Evolutionary conservation across 2,797 vertebrate species (phyloP).

Genomic region (Peromyscus aztecus): DNA sequence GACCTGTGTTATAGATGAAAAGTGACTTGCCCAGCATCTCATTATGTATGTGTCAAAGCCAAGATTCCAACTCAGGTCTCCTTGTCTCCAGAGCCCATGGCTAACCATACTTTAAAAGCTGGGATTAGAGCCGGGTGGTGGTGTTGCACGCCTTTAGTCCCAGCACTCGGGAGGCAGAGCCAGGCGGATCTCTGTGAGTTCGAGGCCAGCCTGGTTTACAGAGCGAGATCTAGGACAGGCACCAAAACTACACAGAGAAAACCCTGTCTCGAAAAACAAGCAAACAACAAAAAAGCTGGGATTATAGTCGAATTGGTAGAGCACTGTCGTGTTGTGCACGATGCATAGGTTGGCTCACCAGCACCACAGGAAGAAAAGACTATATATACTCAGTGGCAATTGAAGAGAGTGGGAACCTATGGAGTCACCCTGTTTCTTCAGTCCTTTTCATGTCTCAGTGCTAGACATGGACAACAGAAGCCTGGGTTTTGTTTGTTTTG

Average conservation of each 20-base stretch:
- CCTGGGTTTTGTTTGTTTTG: background rate
- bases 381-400: background rate
- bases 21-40: constrained; percentile 1
- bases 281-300: background rate
- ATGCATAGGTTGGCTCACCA: background rate
- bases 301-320: background rate
- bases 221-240: no score
- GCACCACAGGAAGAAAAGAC: background rate
- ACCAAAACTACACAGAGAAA: no score
- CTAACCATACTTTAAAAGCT: background rate
- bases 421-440: background rate
- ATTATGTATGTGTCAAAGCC: constrained; percentile 1
- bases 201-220: no score
- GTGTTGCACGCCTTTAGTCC: no score
- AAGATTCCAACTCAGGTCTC: background rate
- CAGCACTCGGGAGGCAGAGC: no score
- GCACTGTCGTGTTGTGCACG: background rate
- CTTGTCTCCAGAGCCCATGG: background rate
- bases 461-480: background rate
- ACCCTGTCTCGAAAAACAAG: no score
- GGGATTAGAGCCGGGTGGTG: background rate
- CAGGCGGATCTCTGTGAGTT: no score
- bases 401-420: background rate
- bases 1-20: constrained; percentile 32
- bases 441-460: background rate